phyloP scores from a whole-genome alignment of 2,113 vertebrate species.

The Mystacornis crossleyi region DNA sequence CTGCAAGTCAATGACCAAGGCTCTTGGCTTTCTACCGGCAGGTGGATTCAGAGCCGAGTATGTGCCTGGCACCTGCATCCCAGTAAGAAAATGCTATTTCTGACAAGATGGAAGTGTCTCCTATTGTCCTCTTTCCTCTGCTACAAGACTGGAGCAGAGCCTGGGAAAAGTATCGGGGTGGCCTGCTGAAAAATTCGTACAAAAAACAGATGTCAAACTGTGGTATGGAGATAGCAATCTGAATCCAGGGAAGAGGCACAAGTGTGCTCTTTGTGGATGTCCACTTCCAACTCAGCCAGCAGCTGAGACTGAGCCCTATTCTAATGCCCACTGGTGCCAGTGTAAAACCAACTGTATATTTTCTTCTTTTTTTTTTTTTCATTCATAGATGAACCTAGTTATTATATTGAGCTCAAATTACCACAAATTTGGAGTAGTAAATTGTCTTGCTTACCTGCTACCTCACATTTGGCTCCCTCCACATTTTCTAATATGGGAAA shows the following conservation, averaged over 20 bases:
- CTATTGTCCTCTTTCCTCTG: neutral
- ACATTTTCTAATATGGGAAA: neutral
- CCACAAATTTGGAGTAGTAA: neutral
- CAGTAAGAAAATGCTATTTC: neutral
- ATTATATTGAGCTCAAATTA: neutral
- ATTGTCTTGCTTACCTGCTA: neutral
- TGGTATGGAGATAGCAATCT: neutral
- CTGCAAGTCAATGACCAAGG: neutral
- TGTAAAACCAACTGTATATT: neutral
- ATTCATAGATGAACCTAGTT: neutral
- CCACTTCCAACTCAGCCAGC: neutral
- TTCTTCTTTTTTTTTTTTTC: neutral
- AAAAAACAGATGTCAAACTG: neutral
- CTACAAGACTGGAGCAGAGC: neutral
- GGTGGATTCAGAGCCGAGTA: neutral
- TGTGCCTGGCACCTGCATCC: neutral
- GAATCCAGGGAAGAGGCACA: neutral
- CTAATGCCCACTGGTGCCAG: neutral
- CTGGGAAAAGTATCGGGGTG: neutral
- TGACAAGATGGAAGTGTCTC: neutral
- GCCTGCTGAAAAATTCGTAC: neutral
- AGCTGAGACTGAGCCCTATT: neutral
- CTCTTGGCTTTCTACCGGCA: neutral
- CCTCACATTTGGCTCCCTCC: neutral
- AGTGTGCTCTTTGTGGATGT: neutral